Percentiles rank a stretch among this genome's conserved stretches.
Evolutionary conservation across 2,113 vertebrate genomes (phyloP).

Genomic region (Zosterops hypoxanthus): DNA sequence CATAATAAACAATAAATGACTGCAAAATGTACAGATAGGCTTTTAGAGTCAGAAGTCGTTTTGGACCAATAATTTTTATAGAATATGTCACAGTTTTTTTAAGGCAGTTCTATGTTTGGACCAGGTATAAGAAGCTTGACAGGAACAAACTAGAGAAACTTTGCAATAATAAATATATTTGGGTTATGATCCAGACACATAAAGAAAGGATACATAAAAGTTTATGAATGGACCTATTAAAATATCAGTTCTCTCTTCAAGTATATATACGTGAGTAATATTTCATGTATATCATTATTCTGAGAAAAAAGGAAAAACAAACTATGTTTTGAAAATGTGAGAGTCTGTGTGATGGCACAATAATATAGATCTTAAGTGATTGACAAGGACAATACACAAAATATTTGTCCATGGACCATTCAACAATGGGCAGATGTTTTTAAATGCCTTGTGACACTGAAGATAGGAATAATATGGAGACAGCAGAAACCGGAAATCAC

Average conservation of each 20-base stretch:
- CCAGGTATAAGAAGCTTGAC: background rate
- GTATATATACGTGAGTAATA: background rate
- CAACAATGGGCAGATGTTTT: background rate
- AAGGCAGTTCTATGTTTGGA: background rate
- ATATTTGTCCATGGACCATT: background rate
- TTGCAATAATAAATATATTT: background rate
- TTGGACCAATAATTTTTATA: background rate
- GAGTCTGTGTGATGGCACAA: background rate
- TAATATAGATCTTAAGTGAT: background rate
- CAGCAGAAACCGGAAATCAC: accelerated
- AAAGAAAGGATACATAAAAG: background rate
- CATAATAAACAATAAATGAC: background rate
- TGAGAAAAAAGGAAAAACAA: background rate
- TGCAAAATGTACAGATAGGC: background rate
- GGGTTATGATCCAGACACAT: background rate
- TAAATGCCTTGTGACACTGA: background rate
- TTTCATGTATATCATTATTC: background rate
- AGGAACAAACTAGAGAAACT: background rate
- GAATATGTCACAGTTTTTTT: background rate
- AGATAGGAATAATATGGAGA: background rate
- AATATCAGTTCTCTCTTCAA: background rate
- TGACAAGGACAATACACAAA: background rate
- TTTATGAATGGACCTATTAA: background rate
- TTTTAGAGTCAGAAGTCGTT: background rate
- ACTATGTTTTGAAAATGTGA: background rate